These are phyloP conservation scores for Monomorium pharaonis DNA, from an alignment of 1,140 invertebrate species.

Conservation along the genomic window DNA sequence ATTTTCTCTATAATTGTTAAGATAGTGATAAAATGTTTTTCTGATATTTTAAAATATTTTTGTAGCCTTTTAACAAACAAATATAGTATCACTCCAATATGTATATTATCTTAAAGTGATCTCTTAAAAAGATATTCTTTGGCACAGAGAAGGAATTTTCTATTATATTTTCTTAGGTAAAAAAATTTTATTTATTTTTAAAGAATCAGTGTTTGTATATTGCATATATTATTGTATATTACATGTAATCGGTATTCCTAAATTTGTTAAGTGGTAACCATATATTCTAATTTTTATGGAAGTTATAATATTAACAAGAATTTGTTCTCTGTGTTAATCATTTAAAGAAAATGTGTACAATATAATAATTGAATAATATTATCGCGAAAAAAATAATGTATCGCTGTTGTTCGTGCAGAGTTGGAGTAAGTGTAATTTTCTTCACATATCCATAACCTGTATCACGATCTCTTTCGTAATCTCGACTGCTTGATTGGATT, in stretches of 20 bases:
- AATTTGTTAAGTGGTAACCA: neutral
- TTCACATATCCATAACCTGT: constrained; percentile 28
- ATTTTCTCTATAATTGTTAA: neutral
- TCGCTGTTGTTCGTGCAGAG: neutral
- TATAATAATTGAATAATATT: constrained; percentile 7
- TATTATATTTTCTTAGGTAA: neutral
- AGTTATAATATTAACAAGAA: neutral
- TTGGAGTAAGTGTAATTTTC: constrained; percentile 18
- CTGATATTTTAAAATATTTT: neutral
- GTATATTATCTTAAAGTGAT: constrained; percentile 9
- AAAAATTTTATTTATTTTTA: neutral
- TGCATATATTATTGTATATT: neutral
- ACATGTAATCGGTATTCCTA: neutral
- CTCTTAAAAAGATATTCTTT: neutral
- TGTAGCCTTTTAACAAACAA: neutral
- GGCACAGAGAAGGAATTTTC: neutral
- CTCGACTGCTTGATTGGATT: constrained; percentile 72
- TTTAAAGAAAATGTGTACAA: neutral
- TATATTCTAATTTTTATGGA: neutral
- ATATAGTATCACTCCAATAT: neutral
- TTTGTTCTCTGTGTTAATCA: neutral
- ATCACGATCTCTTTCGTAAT: constrained; percentile 71
- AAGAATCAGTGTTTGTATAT: neutral
- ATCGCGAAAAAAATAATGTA: neutral
- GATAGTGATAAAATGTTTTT: neutral